Evolutionary conservation across 2,888 invertebrate species (phyloP).

Genomic region (Cheilosia impressa): DNA sequence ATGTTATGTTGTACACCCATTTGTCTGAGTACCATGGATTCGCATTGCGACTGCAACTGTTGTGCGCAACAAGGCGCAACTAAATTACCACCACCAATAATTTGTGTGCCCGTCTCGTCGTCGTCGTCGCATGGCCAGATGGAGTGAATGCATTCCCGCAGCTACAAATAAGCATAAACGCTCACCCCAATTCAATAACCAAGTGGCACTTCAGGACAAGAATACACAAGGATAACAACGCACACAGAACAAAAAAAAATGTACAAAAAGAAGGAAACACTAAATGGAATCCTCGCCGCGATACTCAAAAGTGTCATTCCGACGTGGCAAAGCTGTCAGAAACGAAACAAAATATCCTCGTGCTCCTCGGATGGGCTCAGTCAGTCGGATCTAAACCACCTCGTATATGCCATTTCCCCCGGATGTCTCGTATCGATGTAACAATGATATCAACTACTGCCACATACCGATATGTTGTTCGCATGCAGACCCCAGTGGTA

Average conservation of each 20-base stretch:
- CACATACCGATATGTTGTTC: constrained; percentile 6
- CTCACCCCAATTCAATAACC: constrained; percentile 72
- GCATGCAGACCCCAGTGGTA: constrained; percentile 6
- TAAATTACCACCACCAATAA: constrained; percentile 71
- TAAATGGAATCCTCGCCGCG: constrained; percentile 69
- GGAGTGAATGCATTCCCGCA: constrained; percentile 54
- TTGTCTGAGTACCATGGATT: constrained; percentile 43
- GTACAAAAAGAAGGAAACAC: constrained; percentile 53
- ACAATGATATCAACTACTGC: constrained; percentile 68
- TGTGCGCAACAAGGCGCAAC: constrained; percentile 75
- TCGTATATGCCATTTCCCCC: constrained; percentile 74
- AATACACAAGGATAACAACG: constrained; percentile 57
- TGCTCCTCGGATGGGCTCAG: constrained; percentile 63
- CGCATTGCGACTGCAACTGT: constrained; percentile 60
- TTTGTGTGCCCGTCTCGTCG: constrained; percentile 30
- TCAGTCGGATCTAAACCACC: constrained; percentile 62
- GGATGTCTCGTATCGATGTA: constrained; percentile 75
- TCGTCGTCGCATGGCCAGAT: constrained; percentile 40
- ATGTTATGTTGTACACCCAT: constrained; percentile 20
- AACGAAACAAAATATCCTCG: constrained; percentile 75
- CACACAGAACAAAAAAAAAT: constrained; percentile 3
- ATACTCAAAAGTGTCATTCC: constrained; percentile 70
- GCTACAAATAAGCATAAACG: constrained; percentile 26
- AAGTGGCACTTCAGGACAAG: constrained; percentile 64
- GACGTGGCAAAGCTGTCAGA: constrained; percentile 62